phyloP scores from a whole-genome alignment of 1,140 invertebrate species.

The Heliconius melpomene region DNA sequence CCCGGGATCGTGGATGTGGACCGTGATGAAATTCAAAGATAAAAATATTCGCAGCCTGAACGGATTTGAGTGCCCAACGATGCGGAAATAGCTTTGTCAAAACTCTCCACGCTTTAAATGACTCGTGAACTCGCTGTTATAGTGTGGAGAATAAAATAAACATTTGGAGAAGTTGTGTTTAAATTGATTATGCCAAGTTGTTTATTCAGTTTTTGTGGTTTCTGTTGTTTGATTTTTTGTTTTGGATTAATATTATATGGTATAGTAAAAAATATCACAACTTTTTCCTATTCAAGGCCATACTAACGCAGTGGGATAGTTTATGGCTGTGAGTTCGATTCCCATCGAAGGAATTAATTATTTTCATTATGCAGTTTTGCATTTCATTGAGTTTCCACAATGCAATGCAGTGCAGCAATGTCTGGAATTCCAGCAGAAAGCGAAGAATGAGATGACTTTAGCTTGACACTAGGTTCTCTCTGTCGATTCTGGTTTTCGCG shows the following conservation, averaged over 20 bases:
- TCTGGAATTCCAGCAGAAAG: too few relatives aligned
- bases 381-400: too few relatives aligned
- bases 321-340: too few relatives aligned
- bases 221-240: neutral
- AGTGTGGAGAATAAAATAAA: neutral
- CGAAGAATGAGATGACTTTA: too few relatives aligned
- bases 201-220: neutral
- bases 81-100: conserved; percentile 16
- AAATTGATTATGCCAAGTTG: neutral
- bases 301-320: too few relatives aligned
- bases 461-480: too few relatives aligned
- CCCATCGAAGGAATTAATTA: too few relatives aligned
- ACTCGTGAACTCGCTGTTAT: neutral
- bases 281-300: too few relatives aligned
- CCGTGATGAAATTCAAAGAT: conserved; percentile 52
- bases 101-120: neutral
- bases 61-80: neutral
- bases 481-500: too few relatives aligned
- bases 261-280: too few relatives aligned
- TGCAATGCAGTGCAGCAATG: too few relatives aligned
- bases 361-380: too few relatives aligned
- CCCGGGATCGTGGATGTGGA: conserved; percentile 44
- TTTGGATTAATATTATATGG: neutral
- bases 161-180: neutral
- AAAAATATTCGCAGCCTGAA: conserved; percentile 30